Evolutionary conservation across 92 coral and sea anemone species (phyloP), one percentile per base, ranked within the genome.

Genomic region (Epizoanthus ramosus): DNA sequence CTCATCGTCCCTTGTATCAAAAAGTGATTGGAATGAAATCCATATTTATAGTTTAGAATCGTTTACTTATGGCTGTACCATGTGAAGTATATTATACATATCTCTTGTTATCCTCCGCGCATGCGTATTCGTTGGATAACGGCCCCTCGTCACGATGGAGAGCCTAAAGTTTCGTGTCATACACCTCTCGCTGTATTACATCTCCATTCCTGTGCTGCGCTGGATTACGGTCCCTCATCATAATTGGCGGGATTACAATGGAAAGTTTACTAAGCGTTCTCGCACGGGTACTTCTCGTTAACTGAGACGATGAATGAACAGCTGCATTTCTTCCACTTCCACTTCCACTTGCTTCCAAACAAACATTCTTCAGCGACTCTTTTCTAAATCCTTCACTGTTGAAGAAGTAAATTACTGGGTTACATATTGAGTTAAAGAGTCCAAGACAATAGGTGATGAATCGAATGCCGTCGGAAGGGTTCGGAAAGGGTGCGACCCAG

Each of bases 321-420:
- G 5, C 6, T 50, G 57, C 81, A 28, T 72, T 79, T 24, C 37
- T 68, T 21, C 81, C 68, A 2, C 88, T 74, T 21, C 81, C 68
- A 2, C 88, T 74, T 18, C 66, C 68, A 17, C 52, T 17, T 17
- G 72, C 72, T 57, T 93, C 97, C 21, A 93, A 79, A 23, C 97
- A 93, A 18, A 93, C 88, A 14, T 67, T 79, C 47, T 90, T 89
- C 54, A 93, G 18, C 18, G 97, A 89, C 45, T 84, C 94, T 83
- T 84, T 93, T 18, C 92, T 88, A 23, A 88, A 85, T 25, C 72
- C 75, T n/a, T 89, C 95, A 33, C 94, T 93, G 75, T 77, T 93
- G 50, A 93, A 93, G 73, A 86, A 91, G 72, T 93, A 93, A 25
- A 93, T 93, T 59, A 91, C 90, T 23, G 97, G 97, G 19, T 93